A percentile compares a stretch with the other conserved stretches of the same genome.
Evolutionary conservation across 2,888 invertebrate genomes (phyloP).

Genomic region (Hyppa rectilinea): DNA sequence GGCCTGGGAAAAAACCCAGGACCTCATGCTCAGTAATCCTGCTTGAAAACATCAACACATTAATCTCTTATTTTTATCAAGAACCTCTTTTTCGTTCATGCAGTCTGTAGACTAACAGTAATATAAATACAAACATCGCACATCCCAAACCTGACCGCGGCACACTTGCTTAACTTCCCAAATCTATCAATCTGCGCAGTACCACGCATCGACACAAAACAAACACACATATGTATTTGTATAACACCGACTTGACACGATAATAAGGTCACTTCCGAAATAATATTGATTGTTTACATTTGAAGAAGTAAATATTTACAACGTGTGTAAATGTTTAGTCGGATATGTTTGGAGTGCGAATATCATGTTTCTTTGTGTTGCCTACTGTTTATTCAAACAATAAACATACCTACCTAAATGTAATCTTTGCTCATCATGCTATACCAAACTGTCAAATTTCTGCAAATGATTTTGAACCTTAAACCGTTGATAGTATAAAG

Average conservation of each 20-base stretch:
- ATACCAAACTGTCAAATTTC: too few relatives aligned
- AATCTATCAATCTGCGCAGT: neutral
- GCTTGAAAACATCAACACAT: too few relatives aligned
- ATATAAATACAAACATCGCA: too few relatives aligned
- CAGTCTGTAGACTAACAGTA: too few relatives aligned
- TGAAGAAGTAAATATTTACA: conserved; percentile 50
- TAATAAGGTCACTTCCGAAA: conserved; percentile 50
- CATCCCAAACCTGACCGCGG: neutral
- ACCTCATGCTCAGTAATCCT: too few relatives aligned
- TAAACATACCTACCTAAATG: conserved; percentile 2
- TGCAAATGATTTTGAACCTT: too few relatives aligned
- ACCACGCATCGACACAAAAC: conserved; percentile 1
- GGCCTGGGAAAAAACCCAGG: too few relatives aligned
- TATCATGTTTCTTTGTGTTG: conserved; percentile 36
- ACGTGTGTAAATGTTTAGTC: conserved; percentile 14
- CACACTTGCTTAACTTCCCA: neutral
- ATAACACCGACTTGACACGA: conserved; percentile 17
- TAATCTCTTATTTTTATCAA: too few relatives aligned
- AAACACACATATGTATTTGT: neutral
- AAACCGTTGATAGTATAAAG: too few relatives aligned
- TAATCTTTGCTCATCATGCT: too few relatives aligned
- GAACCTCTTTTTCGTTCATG: too few relatives aligned
- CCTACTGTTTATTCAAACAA: neutral
- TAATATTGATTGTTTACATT: conserved; percentile 43
- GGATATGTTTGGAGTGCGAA: neutral